Evolutionary conservation across 2,797 vertebrate species (phyloP).

Genomic region (Epinephelus awoara): DNA sequence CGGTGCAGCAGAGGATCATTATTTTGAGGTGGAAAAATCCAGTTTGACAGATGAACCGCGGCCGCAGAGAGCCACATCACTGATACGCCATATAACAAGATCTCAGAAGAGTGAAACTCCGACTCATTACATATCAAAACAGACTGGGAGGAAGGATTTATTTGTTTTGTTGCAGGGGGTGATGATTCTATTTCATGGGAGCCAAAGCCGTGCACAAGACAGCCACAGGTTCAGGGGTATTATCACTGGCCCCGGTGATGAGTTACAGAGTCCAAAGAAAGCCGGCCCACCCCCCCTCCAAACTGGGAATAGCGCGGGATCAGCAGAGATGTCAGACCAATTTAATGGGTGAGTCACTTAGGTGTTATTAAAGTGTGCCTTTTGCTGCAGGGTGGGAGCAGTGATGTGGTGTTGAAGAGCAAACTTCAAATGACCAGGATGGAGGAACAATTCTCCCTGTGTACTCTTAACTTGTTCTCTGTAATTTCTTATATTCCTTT

Average conservation of each 20-base stretch:
- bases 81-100: conserved; percentile 98
- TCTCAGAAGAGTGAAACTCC: conserved; percentile 97
- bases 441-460: conserved; percentile 44
- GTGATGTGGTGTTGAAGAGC: conserved; percentile 66
- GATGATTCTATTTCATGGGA: conserved; percentile 97
- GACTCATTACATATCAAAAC: conserved; percentile 98
- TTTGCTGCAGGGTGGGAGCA: conserved; percentile 63
- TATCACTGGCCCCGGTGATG: conserved; percentile 77
- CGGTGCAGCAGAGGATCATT: conserved; percentile 97
- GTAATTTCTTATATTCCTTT: conserved; percentile 13
- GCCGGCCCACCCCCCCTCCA: conserved; percentile 51
- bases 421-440: conserved; percentile 72
- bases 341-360: conserved; percentile 86
- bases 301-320: conserved; percentile 80
- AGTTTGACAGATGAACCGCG: conserved; percentile 98
- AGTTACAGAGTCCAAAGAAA: conserved; percentile 75
- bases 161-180: conserved; percentile 95
- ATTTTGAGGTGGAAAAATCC: conserved; percentile 99
- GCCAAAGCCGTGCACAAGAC: conserved; percentile 86
- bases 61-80: conserved; percentile 94
- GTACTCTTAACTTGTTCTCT: conserved; percentile 21
- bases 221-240: conserved; percentile 81
- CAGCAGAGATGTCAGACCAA: conserved; percentile 78
- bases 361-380: conserved; percentile 72
- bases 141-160: conserved; percentile 95